Evolutionary conservation across 2,797 vertebrate genomes (phyloP).

Genomic region (Pantherophis alleghaniensis): DNA sequence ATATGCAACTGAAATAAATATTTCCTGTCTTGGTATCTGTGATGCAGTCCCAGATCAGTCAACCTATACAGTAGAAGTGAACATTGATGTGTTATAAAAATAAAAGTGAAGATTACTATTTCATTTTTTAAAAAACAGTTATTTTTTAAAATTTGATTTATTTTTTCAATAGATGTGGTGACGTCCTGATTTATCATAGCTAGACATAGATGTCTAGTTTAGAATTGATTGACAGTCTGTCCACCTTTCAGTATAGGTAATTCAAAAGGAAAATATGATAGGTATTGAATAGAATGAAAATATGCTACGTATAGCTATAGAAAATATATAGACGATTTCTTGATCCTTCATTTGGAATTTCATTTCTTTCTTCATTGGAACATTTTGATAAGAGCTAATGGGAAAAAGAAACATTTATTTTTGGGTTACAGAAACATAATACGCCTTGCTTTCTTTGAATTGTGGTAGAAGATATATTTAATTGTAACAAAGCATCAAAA

Average conservation of each 20-base stretch:
- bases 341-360: neutral
- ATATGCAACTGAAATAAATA: neutral
- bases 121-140: neutral
- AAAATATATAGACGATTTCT: neutral
- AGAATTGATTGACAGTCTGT: neutral
- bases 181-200: neutral
- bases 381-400: neutral
- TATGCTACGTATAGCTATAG: neutral
- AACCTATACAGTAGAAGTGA: neutral
- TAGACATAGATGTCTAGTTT: conserved; percentile 6
- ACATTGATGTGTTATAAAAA: neutral
- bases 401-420: neutral
- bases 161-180: neutral
- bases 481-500: conserved; percentile 36
- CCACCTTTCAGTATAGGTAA: neutral
- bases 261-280: neutral
- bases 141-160: neutral
- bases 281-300: no score
- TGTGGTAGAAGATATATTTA: conserved; percentile 31
- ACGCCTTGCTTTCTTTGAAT: neutral
- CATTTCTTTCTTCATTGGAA: neutral
- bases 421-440: conserved; percentile 8
- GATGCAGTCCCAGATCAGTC: neutral
- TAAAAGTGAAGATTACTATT: neutral
- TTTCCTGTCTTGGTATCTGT: neutral